Evolutionary conservation across 2,888 invertebrate species (phyloP).

Genomic region (Punctoribates punctum): DNA sequence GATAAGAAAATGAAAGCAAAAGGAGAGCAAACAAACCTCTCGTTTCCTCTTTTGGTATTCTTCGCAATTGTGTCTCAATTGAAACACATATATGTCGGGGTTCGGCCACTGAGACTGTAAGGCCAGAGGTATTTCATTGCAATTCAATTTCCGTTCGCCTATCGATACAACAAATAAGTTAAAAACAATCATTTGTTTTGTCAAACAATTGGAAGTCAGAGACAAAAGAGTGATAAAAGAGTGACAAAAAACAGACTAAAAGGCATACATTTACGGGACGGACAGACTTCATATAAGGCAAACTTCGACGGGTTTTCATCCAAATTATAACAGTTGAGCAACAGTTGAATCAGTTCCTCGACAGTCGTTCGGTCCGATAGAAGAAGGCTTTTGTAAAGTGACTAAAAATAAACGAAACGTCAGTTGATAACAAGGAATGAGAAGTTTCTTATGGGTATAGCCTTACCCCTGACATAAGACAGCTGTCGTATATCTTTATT

Average conservation of each 20-base stretch:
- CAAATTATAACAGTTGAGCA: constrained; percentile 79
- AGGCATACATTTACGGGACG: constrained; percentile 49
- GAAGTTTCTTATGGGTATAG: neutral
- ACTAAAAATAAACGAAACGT: constrained; percentile 56
- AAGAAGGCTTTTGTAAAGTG: constrained; percentile 84
- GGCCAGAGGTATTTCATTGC: constrained; percentile 75
- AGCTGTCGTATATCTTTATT: constrained; percentile 86
- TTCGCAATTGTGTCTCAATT: constrained; percentile 61
- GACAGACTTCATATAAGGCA: constrained; percentile 75
- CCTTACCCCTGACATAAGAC: constrained; percentile 72
- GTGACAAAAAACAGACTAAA: neutral
- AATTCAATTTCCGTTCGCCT: constrained; percentile 77
- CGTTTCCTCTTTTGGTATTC: constrained; percentile 15
- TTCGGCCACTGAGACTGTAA: constrained; percentile 69
- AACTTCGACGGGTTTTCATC: constrained; percentile 78
- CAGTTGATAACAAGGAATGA: constrained; percentile 12
- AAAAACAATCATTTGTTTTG: neutral
- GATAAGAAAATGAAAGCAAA: neutral
- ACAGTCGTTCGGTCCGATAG: constrained; percentile 84
- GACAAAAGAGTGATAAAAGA: neutral
- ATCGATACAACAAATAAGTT: constrained; percentile 39
- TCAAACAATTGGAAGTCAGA: constrained; percentile 22
- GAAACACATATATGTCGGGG: constrained; percentile 68
- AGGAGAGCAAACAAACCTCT: constrained; percentile 10
- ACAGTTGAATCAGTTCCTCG: constrained; percentile 76